A percentile compares a stretch with the other conserved stretches of the same genome.
These are phyloP conservation scores for Azorinus chamasolen DNA, from an alignment of 2,888 invertebrate genomes.

Conservation along the genomic window DNA sequence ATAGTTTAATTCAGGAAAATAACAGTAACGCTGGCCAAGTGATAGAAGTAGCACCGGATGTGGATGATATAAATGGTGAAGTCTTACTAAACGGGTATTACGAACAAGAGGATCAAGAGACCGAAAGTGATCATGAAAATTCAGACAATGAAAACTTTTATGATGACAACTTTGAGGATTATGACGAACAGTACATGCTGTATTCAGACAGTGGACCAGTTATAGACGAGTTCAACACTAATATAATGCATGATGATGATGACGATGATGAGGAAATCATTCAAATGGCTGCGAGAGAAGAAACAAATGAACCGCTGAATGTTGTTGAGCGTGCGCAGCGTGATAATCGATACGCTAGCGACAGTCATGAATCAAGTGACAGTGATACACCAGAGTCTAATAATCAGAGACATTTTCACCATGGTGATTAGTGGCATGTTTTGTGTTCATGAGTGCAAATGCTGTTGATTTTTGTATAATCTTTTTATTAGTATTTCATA, in stretches of 20 bases:
- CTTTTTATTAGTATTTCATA: too few species aligned
- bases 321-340: constrained; percentile 54
- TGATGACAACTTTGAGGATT: constrained; percentile 82
- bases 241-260: constrained; percentile 72
- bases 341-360: constrained; percentile 70
- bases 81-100: constrained; percentile 73
- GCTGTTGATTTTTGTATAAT: too few species aligned
- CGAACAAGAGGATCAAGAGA: constrained; percentile 65
- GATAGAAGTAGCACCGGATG: constrained; percentile 57
- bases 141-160: constrained; percentile 81
- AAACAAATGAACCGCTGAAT: constrained; percentile 60
- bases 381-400: constrained; percentile 5
- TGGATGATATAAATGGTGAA: constrained; percentile 57
- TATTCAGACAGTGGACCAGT: constrained; percentile 74
- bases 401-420: background rate
- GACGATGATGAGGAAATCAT: constrained; percentile 80
- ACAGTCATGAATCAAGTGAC: constrained; percentile 63
- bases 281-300: constrained; percentile 70
- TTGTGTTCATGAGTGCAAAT: too few species aligned
- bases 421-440: background rate
- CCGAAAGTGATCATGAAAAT: constrained; percentile 73
- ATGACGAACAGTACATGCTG: constrained; percentile 81
- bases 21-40: constrained; percentile 47
- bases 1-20: constrained; percentile 57
- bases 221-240: constrained; percentile 77